Percentiles rank a stretch among this genome's conserved stretches.
Evolutionary conservation across 1,140 invertebrate genomes (phyloP).

Genomic region (Cydia pomonella): DNA sequence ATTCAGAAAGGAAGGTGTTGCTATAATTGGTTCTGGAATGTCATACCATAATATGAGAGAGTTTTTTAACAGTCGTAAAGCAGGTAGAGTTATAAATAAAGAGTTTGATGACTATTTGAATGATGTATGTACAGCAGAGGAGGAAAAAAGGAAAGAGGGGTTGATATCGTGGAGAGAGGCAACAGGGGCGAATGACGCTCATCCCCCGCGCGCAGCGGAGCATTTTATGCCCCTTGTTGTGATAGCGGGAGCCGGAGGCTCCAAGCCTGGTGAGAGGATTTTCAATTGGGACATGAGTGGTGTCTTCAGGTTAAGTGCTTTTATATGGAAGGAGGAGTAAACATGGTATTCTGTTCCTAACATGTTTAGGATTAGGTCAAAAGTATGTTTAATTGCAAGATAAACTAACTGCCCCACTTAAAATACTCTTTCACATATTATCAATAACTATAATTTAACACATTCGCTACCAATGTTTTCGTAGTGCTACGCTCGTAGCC

Average conservation of each 20-base stretch:
- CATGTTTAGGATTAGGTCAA: too few species aligned
- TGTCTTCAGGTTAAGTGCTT: slow-evolving; percentile 66
- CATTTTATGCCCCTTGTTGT: slow-evolving; percentile 75
- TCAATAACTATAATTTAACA: too few species aligned
- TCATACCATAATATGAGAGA: slow-evolving; percentile 76
- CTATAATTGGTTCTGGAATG: slow-evolving; percentile 72
- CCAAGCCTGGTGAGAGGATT: slow-evolving; percentile 58
- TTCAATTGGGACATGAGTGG: slow-evolving; percentile 71
- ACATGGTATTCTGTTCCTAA: background rate
- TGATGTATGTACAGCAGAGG: slow-evolving; percentile 60
- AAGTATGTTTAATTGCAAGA: too few species aligned
- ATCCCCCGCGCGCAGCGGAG: slow-evolving; percentile 65
- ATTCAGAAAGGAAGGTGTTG: slow-evolving; percentile 70
- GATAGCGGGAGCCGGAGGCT: slow-evolving; percentile 67
- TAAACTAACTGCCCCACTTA: too few species aligned
- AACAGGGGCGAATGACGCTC: slow-evolving; percentile 62
- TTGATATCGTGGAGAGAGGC: slow-evolving; percentile 60
- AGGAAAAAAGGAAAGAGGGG: slow-evolving; percentile 50
- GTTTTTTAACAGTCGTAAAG: slow-evolving; percentile 53
- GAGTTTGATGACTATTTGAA: slow-evolving; percentile 70
- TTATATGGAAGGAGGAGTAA: slow-evolving; percentile 67
- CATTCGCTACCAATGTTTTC: too few species aligned
- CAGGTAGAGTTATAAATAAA: slow-evolving; percentile 55
- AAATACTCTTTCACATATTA: too few species aligned
- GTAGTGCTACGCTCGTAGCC: too few species aligned